A percentile compares a stretch with the other conserved stretches of the same genome.
Evolutionary conservation across 1,140 invertebrate genomes (phyloP).

Genomic region (Homalodisca vitripennis): DNA sequence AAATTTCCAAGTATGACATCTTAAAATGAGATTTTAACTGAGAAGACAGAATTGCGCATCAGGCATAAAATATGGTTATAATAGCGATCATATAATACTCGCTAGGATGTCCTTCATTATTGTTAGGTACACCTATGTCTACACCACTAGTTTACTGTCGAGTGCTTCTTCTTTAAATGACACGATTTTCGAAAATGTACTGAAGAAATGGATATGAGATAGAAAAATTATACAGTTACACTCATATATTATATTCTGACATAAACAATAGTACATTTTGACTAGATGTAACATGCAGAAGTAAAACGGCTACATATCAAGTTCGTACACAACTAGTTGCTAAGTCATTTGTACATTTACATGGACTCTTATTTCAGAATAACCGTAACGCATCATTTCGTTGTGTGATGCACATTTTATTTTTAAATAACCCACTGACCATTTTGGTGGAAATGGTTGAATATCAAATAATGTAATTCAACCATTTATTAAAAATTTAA

Average conservation of each 20-base stretch:
- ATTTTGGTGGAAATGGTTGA: too few relatives aligned
- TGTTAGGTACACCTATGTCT: background rate
- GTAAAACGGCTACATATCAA: background rate
- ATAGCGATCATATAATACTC: background rate
- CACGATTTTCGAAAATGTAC: too few relatives aligned
- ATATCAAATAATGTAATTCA: too few relatives aligned
- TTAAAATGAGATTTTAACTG: too few relatives aligned
- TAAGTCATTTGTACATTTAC: background rate
- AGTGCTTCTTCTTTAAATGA: background rate
- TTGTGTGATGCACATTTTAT: too few relatives aligned
- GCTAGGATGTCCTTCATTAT: background rate
- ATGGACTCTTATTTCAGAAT: too few relatives aligned
- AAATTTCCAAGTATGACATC: too few relatives aligned
- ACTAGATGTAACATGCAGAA: slow-evolving; percentile 22
- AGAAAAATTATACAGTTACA: slow-evolving; percentile 18
- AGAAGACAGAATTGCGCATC: too few relatives aligned
- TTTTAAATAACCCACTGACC: too few relatives aligned
- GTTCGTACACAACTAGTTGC: slow-evolving; percentile 6
- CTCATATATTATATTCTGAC: slow-evolving; percentile 1
- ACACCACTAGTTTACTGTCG: background rate
- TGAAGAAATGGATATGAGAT: background rate
- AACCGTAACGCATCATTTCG: too few relatives aligned
- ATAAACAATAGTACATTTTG: slow-evolving; percentile 19
- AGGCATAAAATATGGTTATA: slow-evolving; percentile 15
- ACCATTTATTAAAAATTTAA: too few relatives aligned